Percentiles rank a stretch among this genome's conserved stretches.
Conservation (phyloP, 2,797 vertebrate genomes). For the Kryptolebias ocellatus region DNA sequence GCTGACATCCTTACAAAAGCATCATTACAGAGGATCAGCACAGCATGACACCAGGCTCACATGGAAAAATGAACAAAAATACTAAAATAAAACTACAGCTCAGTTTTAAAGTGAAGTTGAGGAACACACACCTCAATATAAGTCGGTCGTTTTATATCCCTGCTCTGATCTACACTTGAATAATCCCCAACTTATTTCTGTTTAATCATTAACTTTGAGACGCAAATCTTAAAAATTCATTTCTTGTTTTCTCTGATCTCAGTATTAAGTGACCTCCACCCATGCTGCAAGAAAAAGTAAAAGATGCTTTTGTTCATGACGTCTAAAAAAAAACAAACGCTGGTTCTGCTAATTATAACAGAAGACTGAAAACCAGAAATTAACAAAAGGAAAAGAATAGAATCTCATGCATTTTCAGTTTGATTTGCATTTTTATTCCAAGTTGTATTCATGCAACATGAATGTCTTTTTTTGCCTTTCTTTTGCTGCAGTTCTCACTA, state of each 20-base stretch:
- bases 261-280: conserved; percentile 60
- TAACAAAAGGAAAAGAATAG: neutral
- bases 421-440: conserved; percentile 80
- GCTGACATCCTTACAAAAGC: conserved; percentile 76
- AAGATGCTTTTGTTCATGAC: conserved; percentile 23
- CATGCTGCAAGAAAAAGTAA: conserved; percentile 15
- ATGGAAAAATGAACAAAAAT: too few relatives aligned
- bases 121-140: too few relatives aligned
- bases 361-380: conserved; percentile 50
- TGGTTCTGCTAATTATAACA: conserved; percentile 73
- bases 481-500: conserved; percentile 51
- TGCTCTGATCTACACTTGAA: neutral
- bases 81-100: too few relatives aligned
- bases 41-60: conserved; percentile 10
- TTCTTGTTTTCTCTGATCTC: conserved; percentile 67
- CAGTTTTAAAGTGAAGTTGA: too few relatives aligned
- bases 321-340: conserved; percentile 69
- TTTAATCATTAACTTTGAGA: conserved; percentile 47
- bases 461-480: conserved; percentile 46
- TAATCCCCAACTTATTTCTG: neutral
- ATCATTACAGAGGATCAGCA: conserved; percentile 70
- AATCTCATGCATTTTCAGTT: conserved; percentile 62
- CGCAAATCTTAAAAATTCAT: conserved; percentile 65
- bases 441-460: conserved; percentile 69
- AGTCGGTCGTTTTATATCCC: conserved; percentile 29